A percentile compares a stretch with the other conserved stretches of the same genome.
These are phyloP conservation scores for Streptopelia turtur DNA, from an alignment of 2,797 vertebrate genomes.

Conservation along the genomic window DNA sequence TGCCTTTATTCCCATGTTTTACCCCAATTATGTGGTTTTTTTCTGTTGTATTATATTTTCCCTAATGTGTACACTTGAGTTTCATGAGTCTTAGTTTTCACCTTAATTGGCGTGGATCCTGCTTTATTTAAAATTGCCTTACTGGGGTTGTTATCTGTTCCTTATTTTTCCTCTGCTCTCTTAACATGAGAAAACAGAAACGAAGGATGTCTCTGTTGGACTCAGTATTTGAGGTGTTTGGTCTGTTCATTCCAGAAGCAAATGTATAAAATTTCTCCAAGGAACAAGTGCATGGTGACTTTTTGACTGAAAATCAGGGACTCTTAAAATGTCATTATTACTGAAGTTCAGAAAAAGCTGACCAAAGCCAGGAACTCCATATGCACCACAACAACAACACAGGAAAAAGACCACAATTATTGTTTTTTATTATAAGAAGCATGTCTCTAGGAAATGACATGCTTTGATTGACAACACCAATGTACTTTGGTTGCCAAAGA, in stretches of 20 bases:
- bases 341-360: background rate
- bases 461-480: background rate
- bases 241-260: background rate
- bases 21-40: rapidly evolving
- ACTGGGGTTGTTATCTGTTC: background rate
- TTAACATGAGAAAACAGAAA: background rate
- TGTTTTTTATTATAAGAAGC: background rate
- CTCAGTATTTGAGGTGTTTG: background rate
- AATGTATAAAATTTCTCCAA: background rate
- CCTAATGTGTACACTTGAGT: background rate
- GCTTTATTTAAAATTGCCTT: background rate
- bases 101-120: background rate
- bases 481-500: background rate
- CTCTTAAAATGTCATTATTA: background rate
- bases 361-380: background rate
- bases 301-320: background rate
- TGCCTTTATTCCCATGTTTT: background rate
- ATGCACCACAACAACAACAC: background rate
- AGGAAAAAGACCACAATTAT: background rate
- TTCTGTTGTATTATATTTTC: background rate
- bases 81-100: background rate
- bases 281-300: background rate
- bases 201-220: background rate
- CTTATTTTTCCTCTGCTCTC: background rate
- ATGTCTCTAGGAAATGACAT: background rate